Base-by-base conservation (phyloP, 2,888 invertebrate genomes). In the Allygus modestus region DNA sequence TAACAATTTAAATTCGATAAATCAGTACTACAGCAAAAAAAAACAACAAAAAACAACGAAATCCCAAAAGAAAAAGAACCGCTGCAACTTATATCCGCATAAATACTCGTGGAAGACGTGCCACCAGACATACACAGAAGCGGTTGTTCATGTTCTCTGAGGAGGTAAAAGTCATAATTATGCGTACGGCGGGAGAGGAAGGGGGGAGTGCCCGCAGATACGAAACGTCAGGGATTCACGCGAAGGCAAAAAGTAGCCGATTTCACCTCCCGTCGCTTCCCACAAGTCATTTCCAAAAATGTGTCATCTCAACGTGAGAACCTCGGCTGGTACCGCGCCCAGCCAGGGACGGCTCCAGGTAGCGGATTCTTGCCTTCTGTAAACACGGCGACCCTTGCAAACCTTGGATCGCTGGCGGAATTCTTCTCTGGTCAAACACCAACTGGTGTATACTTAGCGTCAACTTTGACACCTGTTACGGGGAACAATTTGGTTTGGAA, bases 281-380 rank as follows among this genome's bases (percentile, higher is more conserved):
- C 79, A 79, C 79, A 79, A 79, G 58, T 79, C 79, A 79, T 79
- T 54, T 79, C 28, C 33, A 37, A 37, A 79, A 79, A 79, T 31
- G 79, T 79, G 79, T 79, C 79, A 79, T 46, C 54, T 28, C 12
- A 41, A 12, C 58, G 79, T 79, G 79, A 58, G 79, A 79, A 79
- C 9, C 1, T n/a, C 41, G 17, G 20, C 33, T 23, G 31, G 5
- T 1, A n/a, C n/a, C n/a, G n/a, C n/a, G 75, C 15, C 37, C 31
- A 43, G n/a, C n/a, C n/a, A 20, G n/a, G 41, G 5, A 1, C 7
- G 58, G 58, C 23, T 23, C 58, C 65, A 65, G 65, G 65, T 65
- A 65, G 65, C 65, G 65, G 1, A 65, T 65, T 65, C 65, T 31
- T 65, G 31, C 31, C 65, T 28, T 28, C 65, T 28, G 65, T 65